These are phyloP conservation scores for Acestrorhynchus altus DNA, from an alignment of 2,797 vertebrate species.

Conservation along the genomic window DNA sequence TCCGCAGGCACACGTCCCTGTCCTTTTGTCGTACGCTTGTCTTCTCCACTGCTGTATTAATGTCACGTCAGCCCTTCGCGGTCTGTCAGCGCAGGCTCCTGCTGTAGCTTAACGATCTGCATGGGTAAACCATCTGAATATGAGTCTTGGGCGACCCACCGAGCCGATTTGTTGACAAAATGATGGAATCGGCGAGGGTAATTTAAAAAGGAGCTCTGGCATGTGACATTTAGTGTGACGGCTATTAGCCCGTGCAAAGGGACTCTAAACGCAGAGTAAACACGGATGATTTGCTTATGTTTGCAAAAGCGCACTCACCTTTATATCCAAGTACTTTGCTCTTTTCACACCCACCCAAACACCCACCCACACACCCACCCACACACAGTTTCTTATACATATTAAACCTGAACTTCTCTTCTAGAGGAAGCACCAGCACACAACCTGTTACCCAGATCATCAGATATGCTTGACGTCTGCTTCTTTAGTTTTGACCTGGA, in stretches of 20 bases:
- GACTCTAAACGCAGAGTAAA: neutral
- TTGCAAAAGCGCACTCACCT: neutral
- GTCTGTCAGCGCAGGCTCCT: conserved; percentile 1
- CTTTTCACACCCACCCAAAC: neutral
- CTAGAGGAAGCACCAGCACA: neutral
- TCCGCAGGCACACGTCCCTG: conserved; percentile 31
- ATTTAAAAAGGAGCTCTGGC: neutral
- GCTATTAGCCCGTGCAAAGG: conserved; percentile 13
- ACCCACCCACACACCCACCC: neutral
- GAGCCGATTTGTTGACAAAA: conserved; percentile 21
- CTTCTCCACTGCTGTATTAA: conserved; percentile 1
- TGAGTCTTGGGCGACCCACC: neutral
- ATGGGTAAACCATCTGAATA: conserved; percentile 13
- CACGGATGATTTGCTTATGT: conserved; percentile 1
- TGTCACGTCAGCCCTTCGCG: conserved; percentile 1
- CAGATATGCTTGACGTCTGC: too few species aligned
- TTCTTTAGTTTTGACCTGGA: too few species aligned
- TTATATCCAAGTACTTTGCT: neutral
- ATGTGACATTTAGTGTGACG: neutral
- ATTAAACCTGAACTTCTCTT: neutral
- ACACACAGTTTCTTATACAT: neutral
- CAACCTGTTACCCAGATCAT: too few species aligned
- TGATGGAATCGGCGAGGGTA: neutral
- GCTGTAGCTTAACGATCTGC: conserved; percentile 22
- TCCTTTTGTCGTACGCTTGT: conserved; percentile 1